Conservation (phyloP, 2,113 vertebrate species). For the Brachionichthys hirsutus region DNA sequence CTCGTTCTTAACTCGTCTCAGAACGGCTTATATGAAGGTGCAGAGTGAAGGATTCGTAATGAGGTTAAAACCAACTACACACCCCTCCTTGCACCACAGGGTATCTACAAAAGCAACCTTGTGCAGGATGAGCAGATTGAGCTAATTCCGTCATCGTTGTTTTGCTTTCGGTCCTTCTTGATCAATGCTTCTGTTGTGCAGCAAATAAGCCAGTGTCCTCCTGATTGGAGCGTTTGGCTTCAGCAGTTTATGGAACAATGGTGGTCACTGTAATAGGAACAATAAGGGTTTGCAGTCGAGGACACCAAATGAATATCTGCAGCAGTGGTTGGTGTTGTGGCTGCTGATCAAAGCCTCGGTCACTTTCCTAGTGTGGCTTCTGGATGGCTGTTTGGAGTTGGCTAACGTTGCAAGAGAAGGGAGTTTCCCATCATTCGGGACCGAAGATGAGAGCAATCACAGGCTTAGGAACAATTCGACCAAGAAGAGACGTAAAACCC, state of each 20-base stretch:
- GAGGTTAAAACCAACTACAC: too few relatives aligned
- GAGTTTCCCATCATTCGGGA: constrained; percentile 21
- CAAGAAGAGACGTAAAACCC: constrained; percentile 21
- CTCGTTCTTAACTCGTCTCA: neutral
- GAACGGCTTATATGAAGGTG: too few relatives aligned
- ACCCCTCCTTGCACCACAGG: too few relatives aligned
- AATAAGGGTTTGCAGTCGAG: constrained; percentile 3
- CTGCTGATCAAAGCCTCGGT: constrained; percentile 1
- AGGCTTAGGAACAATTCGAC: constrained; percentile 21
- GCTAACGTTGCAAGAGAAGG: constrained; percentile 13
- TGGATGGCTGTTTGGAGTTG: constrained; percentile 6
- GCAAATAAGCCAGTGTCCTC: neutral
- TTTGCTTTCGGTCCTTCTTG: too few relatives aligned
- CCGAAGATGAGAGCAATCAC: constrained; percentile 27
- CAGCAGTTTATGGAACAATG: constrained; percentile 3
- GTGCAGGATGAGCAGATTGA: too few relatives aligned
- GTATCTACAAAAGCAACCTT: too few relatives aligned
- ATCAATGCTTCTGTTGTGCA: neutral
- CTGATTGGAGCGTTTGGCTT: neutral
- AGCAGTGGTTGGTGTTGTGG: constrained; percentile 15
- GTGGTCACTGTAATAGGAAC: neutral
- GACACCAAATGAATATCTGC: constrained; percentile 9
- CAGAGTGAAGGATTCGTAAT: too few relatives aligned
- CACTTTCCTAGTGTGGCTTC: constrained; percentile 20
- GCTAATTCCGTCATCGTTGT: too few relatives aligned